phyloP scores from a whole-genome alignment of 1,140 invertebrate species.

The Atta cephalotes region DNA sequence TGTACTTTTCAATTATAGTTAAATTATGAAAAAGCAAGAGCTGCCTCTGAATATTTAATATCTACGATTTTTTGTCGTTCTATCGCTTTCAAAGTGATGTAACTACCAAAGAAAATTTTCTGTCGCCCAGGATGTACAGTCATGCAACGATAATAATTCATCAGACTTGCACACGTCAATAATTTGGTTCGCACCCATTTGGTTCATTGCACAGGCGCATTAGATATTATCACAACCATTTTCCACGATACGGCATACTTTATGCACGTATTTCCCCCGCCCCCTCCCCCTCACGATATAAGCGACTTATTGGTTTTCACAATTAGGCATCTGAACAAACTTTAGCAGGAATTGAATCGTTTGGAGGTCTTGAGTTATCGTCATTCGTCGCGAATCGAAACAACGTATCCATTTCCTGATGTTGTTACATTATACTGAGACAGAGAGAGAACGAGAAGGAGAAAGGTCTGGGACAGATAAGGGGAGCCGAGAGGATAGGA shows the following conservation, averaged over 20 bases:
- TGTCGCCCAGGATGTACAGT: not conserved
- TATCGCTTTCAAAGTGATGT: constrained; percentile 3
- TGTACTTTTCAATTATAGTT: not conserved
- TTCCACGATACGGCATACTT: constrained; percentile 4
- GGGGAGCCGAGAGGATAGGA: not conserved
- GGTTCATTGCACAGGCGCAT: constrained; percentile 21
- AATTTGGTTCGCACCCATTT: constrained; percentile 28
- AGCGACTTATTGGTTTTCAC: constrained; percentile 29
- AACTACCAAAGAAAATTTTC: constrained; percentile 13
- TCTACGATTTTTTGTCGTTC: not conserved
- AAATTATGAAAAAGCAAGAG: no score
- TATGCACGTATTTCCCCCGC: constrained; percentile 5
- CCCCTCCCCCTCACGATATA: not conserved
- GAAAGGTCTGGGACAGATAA: constrained; percentile 34
- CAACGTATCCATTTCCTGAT: constrained; percentile 22
- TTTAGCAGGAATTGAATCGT: constrained; percentile 25
- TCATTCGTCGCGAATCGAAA: constrained; percentile 6
- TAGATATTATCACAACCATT: constrained; percentile 28
- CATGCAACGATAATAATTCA: constrained; percentile 41
- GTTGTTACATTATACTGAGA: constrained; percentile 39
- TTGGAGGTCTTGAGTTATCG: constrained; percentile 23
- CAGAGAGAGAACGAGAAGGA: constrained; percentile 68
- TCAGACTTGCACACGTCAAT: not conserved
- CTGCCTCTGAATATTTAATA: not conserved
- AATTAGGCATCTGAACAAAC: constrained; percentile 57